Percentiles rank a stretch among this genome's conserved stretches.
Conservation (phyloP, 2,888 invertebrate species). For the Parthenolecanium corni region DNA sequence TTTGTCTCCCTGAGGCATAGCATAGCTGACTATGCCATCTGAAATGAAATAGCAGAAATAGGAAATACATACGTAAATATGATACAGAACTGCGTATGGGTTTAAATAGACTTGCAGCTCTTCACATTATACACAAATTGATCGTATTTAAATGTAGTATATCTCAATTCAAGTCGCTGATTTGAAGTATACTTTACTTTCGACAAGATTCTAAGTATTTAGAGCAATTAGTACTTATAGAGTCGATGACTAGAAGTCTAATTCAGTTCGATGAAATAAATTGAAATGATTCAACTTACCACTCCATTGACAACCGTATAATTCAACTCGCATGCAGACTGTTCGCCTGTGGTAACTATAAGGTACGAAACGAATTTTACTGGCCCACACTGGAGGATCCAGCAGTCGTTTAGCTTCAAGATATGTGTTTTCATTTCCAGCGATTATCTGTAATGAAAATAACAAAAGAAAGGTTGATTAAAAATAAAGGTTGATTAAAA, state of each 20-base stretch:
- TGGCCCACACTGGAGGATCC: constrained; percentile 75
- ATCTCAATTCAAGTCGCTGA: too few species aligned
- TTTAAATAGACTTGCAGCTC: too few species aligned
- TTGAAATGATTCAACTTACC: constrained; percentile 41
- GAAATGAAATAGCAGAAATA: constrained; percentile 34
- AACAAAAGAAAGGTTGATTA: constrained; percentile 8
- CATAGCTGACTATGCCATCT: constrained; percentile 75
- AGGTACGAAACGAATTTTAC: constrained; percentile 71
- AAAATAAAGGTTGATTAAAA: constrained; percentile 3
- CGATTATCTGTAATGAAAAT: constrained; percentile 51
- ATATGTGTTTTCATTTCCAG: constrained; percentile 80
- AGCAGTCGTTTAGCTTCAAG: constrained; percentile 62
- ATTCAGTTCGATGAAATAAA: too few species aligned
- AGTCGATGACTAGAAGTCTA: too few species aligned
- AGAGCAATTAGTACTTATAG: too few species aligned
- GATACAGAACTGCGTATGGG: too few species aligned
- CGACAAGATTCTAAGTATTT: too few species aligned
- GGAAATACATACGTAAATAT: neutral
- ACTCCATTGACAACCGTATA: constrained; percentile 77
- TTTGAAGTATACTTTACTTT: too few species aligned
- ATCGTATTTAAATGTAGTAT: too few species aligned
- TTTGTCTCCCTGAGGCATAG: constrained; percentile 78
- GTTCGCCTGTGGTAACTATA: constrained; percentile 71
- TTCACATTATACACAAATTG: too few species aligned
- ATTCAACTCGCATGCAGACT: constrained; percentile 81